Percentiles rank a stretch among this genome's conserved stretches.
phyloP scores from a whole-genome alignment of 2,797 vertebrate species.

The Lithobates pipiens region DNA sequence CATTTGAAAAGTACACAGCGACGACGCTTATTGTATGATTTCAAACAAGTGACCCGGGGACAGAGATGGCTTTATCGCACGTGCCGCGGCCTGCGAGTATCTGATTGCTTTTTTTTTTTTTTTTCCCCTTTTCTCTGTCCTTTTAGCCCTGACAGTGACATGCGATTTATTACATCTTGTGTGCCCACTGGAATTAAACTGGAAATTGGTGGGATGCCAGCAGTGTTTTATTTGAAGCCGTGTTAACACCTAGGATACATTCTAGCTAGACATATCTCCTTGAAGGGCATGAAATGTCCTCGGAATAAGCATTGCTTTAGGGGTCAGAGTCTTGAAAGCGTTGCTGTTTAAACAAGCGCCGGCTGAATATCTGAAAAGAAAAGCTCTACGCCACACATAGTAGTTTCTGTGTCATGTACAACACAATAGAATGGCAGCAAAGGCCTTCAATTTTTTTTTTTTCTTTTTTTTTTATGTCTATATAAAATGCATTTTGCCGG shows the following conservation, averaged over 20 bases:
- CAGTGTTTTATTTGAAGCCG: slow-evolving; percentile 55
- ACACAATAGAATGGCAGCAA: slow-evolving; percentile 35
- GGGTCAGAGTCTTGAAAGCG: slow-evolving; percentile 49
- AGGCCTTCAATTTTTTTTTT: background rate
- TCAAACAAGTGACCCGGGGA: slow-evolving; percentile 47
- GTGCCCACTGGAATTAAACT: slow-evolving; percentile 56
- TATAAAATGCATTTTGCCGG: slow-evolving; percentile 17
- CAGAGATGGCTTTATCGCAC: slow-evolving; percentile 31
- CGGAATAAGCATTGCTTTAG: slow-evolving; percentile 49
- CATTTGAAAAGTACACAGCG: background rate
- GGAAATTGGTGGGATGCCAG: slow-evolving; percentile 47
- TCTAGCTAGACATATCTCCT: slow-evolving; percentile 40
- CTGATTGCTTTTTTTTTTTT: slow-evolving; percentile 32
- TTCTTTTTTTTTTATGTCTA: slow-evolving; percentile 9
- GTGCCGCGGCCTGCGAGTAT: slow-evolving; percentile 16
- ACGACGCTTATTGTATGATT: slow-evolving; percentile 17
- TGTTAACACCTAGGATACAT: slow-evolving; percentile 46
- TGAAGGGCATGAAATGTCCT: slow-evolving; percentile 48
- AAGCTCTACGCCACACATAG: slow-evolving; percentile 10
- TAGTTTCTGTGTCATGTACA: slow-evolving; percentile 10
- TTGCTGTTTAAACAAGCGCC: slow-evolving; percentile 48
- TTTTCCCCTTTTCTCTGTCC: slow-evolving; percentile 15
- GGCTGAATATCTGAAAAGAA: slow-evolving; percentile 32
- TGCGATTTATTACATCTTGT: slow-evolving; percentile 52
- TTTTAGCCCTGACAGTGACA: slow-evolving; percentile 54